phyloP scores from a whole-genome alignment of 2,888 invertebrate species.

The Phalangium opilio region DNA sequence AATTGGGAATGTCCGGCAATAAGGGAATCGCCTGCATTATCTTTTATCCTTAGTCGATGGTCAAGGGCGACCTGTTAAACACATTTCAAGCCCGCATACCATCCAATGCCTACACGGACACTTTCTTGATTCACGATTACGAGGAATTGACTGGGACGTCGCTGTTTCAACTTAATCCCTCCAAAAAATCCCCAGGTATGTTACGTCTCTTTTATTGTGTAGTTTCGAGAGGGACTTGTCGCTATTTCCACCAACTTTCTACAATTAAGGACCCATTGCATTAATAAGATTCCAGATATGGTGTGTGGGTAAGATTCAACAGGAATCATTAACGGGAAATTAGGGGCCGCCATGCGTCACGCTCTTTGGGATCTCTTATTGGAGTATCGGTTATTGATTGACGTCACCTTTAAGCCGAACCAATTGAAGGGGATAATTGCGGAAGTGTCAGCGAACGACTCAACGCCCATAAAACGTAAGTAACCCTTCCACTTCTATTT shows the following conservation, averaged over 20 bases:
- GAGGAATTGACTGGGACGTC: constrained; percentile 26
- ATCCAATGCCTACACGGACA: constrained; percentile 27
- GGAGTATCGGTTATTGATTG: constrained; percentile 47
- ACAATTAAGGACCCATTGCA: constrained; percentile 31
- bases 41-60: constrained; percentile 42
- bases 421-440: constrained; percentile 10
- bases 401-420: constrained; percentile 35
- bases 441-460: constrained; percentile 21
- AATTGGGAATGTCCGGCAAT: constrained; percentile 35
- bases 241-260: too few species aligned
- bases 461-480: constrained; percentile 22
- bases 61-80: constrained; percentile 32
- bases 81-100: constrained; percentile 30
- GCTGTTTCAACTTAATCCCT: constrained; percentile 18
- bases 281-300: constrained; percentile 53
- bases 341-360: constrained; percentile 44
- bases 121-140: constrained; percentile 28
- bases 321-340: constrained; percentile 42
- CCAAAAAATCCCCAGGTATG: constrained; percentile 11
- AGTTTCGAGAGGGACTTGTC: too few species aligned
- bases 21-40: constrained; percentile 36
- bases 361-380: constrained; percentile 56
- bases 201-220: too few species aligned
- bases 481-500: not conserved
- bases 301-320: constrained; percentile 54